Percentiles rank a stretch among this genome's conserved stretches.
Evolutionary conservation across 2,797 vertebrate genomes (phyloP).

Genomic region (Urocyon cinereoargenteus): DNA sequence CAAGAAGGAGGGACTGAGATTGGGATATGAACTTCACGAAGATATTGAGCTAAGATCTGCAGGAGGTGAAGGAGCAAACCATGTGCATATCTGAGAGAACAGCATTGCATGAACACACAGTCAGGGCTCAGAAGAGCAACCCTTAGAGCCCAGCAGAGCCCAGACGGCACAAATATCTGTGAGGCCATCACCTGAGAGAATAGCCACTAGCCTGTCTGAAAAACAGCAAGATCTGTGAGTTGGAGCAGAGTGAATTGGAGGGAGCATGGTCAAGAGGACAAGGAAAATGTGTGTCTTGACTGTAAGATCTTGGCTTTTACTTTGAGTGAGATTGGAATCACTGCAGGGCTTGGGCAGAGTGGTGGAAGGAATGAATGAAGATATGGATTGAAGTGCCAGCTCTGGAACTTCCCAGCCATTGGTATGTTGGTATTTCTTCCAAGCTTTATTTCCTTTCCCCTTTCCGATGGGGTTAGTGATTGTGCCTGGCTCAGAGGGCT

Average conservation of each 20-base stretch:
- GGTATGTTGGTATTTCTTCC: not conserved
- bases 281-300: not conserved
- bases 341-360: not conserved
- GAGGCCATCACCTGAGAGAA: not conserved
- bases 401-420: not conserved
- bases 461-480: not conserved
- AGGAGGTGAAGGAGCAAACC: not conserved
- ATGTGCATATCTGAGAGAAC: not conserved
- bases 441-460: not conserved
- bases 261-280: not conserved
- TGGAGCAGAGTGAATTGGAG: not conserved
- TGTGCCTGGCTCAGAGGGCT: not conserved
- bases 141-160: not conserved
- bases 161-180: not conserved
- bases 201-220: not conserved
- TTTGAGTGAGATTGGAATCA: not conserved
- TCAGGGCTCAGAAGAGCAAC: not conserved
- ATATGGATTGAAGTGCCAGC: not conserved
- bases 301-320: not conserved
- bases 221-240: not conserved
- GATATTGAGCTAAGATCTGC: not conserved
- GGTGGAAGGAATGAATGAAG: not conserved
- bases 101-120: not conserved
- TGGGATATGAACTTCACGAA: not conserved
- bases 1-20: not conserved